A percentile compares a stretch with the other conserved stretches of the same genome.
Conservation (phyloP, 2,888 invertebrate genomes). For the Branchellion lobata region DNA sequence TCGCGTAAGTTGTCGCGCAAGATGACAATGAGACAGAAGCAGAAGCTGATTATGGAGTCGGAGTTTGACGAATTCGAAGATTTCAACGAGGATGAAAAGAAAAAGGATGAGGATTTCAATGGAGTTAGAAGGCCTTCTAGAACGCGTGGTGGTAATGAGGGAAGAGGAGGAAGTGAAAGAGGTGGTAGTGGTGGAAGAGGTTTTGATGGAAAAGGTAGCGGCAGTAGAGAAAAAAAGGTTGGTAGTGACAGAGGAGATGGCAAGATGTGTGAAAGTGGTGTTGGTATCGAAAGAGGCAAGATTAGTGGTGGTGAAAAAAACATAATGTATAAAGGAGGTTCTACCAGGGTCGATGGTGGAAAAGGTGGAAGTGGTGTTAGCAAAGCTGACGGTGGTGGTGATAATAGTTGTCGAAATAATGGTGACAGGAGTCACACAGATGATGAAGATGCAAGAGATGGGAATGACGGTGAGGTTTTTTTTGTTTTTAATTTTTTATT, state of each 20-base stretch:
- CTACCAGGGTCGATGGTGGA: neutral
- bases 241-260: too few relatives aligned
- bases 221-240: neutral
- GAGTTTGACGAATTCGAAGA: conserved; percentile 46
- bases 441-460: neutral
- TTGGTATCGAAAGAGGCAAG: too few relatives aligned
- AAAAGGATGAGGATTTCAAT: neutral
- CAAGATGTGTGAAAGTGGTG: too few relatives aligned
- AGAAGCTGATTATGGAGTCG: conserved; percentile 40
- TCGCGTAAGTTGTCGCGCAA: conserved; percentile 38
- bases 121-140: neutral
- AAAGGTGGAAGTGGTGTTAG: neutral
- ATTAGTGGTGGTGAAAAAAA: too few relatives aligned
- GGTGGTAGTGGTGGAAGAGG: too few relatives aligned
- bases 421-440: neutral
- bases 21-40: conserved; percentile 43
- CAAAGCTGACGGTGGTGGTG: neutral
- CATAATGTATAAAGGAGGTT: too few relatives aligned
- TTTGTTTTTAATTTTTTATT: too few relatives aligned
- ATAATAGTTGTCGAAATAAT: neutral
- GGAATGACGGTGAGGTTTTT: too few relatives aligned
- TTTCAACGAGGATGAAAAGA: neutral
- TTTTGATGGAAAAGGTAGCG: neutral
- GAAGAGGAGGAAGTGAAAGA: neutral
- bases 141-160: neutral